These are phyloP conservation scores for Chaitophorus viminalis DNA, from an alignment of 2,888 invertebrate species.

Conservation along the genomic window DNA sequence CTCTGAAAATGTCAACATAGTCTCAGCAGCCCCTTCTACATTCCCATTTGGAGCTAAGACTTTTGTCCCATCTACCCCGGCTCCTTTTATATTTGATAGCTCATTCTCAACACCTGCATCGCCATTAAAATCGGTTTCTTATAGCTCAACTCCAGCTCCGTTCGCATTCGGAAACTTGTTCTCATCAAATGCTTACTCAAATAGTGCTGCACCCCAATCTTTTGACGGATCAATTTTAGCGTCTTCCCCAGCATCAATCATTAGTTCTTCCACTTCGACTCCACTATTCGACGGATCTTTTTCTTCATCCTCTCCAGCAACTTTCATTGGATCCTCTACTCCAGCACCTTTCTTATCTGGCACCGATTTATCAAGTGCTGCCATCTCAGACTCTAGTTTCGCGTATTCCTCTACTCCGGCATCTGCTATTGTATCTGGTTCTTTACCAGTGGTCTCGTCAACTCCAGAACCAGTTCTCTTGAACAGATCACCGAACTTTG, in stretches of 20 bases:
- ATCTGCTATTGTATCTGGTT: neutral
- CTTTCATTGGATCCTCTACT: neutral
- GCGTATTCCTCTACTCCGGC: neutral
- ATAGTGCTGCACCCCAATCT: neutral
- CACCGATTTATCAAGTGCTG: neutral
- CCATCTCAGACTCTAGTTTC: neutral
- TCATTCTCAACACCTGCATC: neutral
- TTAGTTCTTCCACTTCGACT: neutral
- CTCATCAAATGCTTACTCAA: neutral
- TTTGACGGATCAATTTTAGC: neutral
- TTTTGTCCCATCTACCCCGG: neutral
- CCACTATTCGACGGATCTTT: neutral
- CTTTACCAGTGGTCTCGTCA: slow-evolving; percentile 13
- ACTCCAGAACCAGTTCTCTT: slow-evolving; percentile 19
- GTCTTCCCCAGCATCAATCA: neutral
- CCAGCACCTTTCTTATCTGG: neutral
- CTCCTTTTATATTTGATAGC: neutral
- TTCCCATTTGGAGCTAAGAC: neutral
- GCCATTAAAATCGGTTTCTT: neutral
- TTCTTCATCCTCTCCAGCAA: neutral
- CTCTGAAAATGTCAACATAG: neutral
- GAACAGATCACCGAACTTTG: slow-evolving; percentile 16
- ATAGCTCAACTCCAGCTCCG: neutral
- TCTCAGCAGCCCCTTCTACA: neutral
- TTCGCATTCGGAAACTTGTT: neutral